These are phyloP conservation scores for Catalaphyllia jardinei DNA, from an alignment of 64 coral and sea anemone genomes.

Conservation along the genomic window DNA sequence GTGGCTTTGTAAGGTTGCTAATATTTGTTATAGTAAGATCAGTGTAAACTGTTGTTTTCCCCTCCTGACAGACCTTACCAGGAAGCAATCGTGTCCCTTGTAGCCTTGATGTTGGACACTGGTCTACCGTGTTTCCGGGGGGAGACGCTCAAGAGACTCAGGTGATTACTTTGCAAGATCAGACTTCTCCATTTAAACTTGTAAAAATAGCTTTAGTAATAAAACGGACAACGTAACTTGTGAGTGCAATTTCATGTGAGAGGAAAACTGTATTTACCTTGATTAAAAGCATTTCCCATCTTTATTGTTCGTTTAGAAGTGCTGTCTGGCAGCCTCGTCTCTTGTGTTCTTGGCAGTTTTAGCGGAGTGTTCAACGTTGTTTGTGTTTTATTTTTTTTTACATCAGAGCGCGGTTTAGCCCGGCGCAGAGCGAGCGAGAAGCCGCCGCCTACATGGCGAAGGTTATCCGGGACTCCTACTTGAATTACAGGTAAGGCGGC, in stretches of 20 bases:
- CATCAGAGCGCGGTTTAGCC: conserved; percentile 88
- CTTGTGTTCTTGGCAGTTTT: too few species aligned
- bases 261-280: too few species aligned
- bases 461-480: conserved; percentile 94
- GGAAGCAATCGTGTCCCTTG: conserved; percentile 94
- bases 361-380: background rate
- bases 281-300: too few species aligned
- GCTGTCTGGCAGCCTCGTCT: too few species aligned
- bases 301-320: too few species aligned
- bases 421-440: conserved; percentile 88
- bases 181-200: background rate
- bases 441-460: conserved; percentile 96
- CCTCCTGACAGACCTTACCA: conserved; percentile 84
- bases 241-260: too few species aligned
- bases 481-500: conserved; percentile 85
- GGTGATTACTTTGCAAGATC: conserved; percentile 36
- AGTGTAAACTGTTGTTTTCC: background rate
- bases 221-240: too few species aligned
- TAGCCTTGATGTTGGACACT: conserved; percentile 96
- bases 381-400: background rate
- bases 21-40: too few species aligned
- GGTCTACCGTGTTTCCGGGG: conserved; percentile 97
- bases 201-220: background rate
- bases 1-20: background rate
- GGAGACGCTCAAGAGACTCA: conserved; percentile 93